phyloP scores from a whole-genome alignment of 2,888 invertebrate species.

The Polymixis lichenea region DNA sequence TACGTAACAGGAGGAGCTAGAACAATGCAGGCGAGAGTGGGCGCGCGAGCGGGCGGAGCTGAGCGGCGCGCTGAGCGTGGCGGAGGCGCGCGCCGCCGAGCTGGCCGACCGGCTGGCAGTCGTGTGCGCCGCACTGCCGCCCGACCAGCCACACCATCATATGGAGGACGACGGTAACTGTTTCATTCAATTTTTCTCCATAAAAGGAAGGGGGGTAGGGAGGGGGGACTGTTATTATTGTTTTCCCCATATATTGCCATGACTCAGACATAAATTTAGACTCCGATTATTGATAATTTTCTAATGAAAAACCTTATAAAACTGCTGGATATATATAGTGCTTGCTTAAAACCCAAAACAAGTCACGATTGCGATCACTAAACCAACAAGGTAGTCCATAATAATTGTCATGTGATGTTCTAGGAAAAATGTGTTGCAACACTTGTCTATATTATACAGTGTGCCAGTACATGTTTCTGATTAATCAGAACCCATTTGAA shows the following conservation, averaged over 20 bases:
- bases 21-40: slow-evolving; percentile 93
- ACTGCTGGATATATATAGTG: too few species aligned
- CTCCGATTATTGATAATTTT: not conserved
- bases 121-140: slow-evolving; percentile 88
- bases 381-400: too few species aligned
- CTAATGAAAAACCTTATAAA: not conserved
- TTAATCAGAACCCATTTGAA: too few species aligned
- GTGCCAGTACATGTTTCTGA: too few species aligned
- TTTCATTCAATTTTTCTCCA: not conserved
- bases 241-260: too few species aligned
- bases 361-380: too few species aligned
- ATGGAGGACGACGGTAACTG: slow-evolving; percentile 82
- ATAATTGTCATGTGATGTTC: too few species aligned
- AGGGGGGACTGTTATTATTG: too few species aligned
- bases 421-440: too few species aligned
- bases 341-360: too few species aligned
- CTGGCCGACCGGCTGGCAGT: slow-evolving; percentile 90
- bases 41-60: slow-evolving; percentile 93
- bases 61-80: slow-evolving; percentile 92
- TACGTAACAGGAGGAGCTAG: slow-evolving; percentile 93
- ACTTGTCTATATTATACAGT: too few species aligned
- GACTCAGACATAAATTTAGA: too few species aligned
- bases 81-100: slow-evolving; percentile 94
- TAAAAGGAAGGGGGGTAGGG: not conserved
- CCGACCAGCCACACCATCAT: slow-evolving; percentile 83